phyloP scores from a whole-genome alignment of 2,113 vertebrate species.

The Hucho hucho region DNA sequence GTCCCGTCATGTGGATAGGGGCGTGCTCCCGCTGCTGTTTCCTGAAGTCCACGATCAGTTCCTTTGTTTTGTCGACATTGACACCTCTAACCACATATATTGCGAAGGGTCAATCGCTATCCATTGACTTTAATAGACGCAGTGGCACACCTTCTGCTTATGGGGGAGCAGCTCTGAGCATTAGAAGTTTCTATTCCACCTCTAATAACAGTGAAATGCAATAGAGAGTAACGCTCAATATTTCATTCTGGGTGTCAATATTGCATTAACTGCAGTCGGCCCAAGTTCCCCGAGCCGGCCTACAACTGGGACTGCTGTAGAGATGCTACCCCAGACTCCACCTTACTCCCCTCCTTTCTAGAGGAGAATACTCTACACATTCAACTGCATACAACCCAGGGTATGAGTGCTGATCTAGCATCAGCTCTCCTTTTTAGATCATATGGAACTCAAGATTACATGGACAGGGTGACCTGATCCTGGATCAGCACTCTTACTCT shows the following conservation, averaged over 20 bases:
- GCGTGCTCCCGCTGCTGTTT: too few relatives aligned
- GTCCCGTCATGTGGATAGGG: too few relatives aligned
- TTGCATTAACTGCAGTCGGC: constrained; percentile 62
- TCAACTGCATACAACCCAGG: constrained; percentile 17
- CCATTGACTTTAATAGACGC: not conserved
- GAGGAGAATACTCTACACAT: constrained; percentile 36
- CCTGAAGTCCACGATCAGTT: too few relatives aligned
- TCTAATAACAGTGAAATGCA: constrained; percentile 42
- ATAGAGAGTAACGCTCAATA: constrained; percentile 64
- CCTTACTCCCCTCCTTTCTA: constrained; percentile 31
- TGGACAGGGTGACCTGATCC: constrained; percentile 3
- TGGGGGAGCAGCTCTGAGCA: constrained; percentile 29
- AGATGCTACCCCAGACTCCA: constrained; percentile 8
- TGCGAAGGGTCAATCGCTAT: not conserved
- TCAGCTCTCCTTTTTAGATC: too few relatives aligned
- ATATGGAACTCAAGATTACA: too few relatives aligned
- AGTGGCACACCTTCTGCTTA: constrained; percentile 30
- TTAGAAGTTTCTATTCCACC: constrained; percentile 34
- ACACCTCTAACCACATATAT: too few relatives aligned
- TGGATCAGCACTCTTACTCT: too few relatives aligned
- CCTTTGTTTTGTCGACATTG: too few relatives aligned
- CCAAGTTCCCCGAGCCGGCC: constrained; percentile 33
- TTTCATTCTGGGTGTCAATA: constrained; percentile 71
- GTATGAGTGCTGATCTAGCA: not conserved
- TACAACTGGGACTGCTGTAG: constrained; percentile 38